phyloP scores from a whole-genome alignment of 2,888 invertebrate species.

The Plagodis pulveraria region DNA sequence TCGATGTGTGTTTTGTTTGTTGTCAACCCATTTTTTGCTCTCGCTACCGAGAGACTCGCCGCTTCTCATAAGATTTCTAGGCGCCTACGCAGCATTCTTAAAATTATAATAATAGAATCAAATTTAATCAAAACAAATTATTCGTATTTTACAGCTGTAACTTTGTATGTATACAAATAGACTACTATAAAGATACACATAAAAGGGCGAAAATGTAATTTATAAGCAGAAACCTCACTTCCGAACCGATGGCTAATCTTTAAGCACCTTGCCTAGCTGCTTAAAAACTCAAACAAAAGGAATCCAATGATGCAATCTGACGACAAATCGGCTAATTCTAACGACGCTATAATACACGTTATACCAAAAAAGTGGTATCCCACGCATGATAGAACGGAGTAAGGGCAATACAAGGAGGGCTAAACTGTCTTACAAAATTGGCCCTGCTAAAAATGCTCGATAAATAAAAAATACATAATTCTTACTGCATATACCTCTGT shows the following conservation, averaged over 20 bases:
- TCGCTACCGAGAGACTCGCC: too few species aligned
- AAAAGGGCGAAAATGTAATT: slow-evolving; percentile 13
- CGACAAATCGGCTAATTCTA: slow-evolving; percentile 16
- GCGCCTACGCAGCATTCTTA: too few species aligned
- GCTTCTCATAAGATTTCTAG: too few species aligned
- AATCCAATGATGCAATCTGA: slow-evolving; percentile 19
- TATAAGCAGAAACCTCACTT: slow-evolving; percentile 15
- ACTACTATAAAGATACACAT: slow-evolving; percentile 4
- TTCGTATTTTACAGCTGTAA: too few species aligned
- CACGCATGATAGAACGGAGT: slow-evolving; percentile 12
- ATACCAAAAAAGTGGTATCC: slow-evolving; percentile 22
- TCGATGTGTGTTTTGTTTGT: too few species aligned
- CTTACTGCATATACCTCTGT: too few species aligned
- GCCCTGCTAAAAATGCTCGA: too few species aligned
- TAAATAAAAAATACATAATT: too few species aligned
- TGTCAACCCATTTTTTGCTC: too few species aligned
- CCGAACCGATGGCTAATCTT: slow-evolving; percentile 12
- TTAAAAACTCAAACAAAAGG: slow-evolving; percentile 24
- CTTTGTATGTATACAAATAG: not conserved
- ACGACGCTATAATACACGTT: slow-evolving; percentile 3
- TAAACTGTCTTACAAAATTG: too few species aligned
- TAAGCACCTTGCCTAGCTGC: slow-evolving; percentile 4
- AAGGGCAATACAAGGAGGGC: not conserved
- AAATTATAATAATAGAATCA: too few species aligned
- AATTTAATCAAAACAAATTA: too few species aligned